Percentiles rank a stretch among this genome's conserved stretches.
Conservation (phyloP, 2,113 vertebrate genomes). For the Bubalus kerabau region DNA sequence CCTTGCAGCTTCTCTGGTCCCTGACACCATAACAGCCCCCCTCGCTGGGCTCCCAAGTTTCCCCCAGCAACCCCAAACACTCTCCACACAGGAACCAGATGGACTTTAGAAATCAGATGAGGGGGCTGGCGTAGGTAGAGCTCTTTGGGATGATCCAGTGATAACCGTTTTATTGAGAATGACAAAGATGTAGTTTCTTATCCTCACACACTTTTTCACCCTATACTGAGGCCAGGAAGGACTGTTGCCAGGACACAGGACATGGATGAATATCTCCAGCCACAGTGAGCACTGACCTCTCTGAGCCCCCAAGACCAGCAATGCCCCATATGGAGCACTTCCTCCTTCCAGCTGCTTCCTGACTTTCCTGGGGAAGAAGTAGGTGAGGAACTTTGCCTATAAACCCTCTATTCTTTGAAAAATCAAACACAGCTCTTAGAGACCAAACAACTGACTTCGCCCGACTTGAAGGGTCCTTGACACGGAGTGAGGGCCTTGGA, state of each 20-base stretch:
- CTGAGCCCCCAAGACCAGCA: too few relatives aligned
- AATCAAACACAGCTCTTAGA: neutral
- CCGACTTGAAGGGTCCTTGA: neutral
- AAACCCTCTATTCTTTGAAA: neutral
- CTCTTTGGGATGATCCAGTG: rapidly evolving
- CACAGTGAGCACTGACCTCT: neutral
- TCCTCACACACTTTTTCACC: neutral
- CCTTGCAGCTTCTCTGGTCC: neutral
- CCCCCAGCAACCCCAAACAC: rapidly evolving
- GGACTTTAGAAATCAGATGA: neutral
- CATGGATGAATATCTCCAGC: rapidly evolving
- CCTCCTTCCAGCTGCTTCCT: neutral
- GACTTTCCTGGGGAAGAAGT: neutral
- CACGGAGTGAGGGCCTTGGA: rapidly evolving
- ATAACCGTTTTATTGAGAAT: too few relatives aligned
- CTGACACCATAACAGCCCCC: neutral
- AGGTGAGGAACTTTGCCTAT: neutral
- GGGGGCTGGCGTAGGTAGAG: rapidly evolving
- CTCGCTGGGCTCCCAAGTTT: rapidly evolving
- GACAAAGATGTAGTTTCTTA: neutral
- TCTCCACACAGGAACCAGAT: neutral
- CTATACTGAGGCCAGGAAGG: neutral
- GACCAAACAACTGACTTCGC: neutral
- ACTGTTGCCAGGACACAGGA: neutral
- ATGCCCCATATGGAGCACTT: too few relatives aligned